phyloP scores from a whole-genome alignment of 2,888 invertebrate genomes.

The Atrina japonica region DNA sequence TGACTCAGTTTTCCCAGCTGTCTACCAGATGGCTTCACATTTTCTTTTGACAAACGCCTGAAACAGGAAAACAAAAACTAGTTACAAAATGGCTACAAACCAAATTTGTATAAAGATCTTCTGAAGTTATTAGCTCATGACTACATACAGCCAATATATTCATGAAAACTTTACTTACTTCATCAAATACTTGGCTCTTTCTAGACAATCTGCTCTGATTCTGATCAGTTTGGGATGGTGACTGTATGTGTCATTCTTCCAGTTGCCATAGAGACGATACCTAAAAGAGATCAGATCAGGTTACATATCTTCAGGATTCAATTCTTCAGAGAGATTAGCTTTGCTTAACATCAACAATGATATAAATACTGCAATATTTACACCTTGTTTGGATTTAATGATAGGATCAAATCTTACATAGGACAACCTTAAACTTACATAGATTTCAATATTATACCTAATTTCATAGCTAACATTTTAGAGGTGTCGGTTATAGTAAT shows the following conservation, averaged over 20 bases:
- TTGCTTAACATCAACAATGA: too few species aligned
- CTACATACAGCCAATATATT: background rate
- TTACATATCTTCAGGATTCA: background rate
- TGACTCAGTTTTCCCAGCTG: slow-evolving; percentile 98
- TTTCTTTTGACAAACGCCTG: slow-evolving; percentile 93
- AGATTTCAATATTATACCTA: too few species aligned
- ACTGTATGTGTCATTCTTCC: slow-evolving; percentile 95
- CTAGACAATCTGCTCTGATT: slow-evolving; percentile 92
- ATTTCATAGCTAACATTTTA: too few species aligned
- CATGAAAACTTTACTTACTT: slow-evolving; percentile 87
- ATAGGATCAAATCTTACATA: too few species aligned
- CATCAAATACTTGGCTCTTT: slow-evolving; percentile 97
- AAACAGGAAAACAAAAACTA: slow-evolving; percentile 30
- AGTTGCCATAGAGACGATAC: slow-evolving; percentile 94
- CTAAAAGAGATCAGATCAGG: slow-evolving; percentile 79
- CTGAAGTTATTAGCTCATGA: background rate
- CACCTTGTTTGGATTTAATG: too few species aligned
- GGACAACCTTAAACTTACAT: too few species aligned
- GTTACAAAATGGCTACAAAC: background rate
- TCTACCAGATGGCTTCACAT: slow-evolving; percentile 97
- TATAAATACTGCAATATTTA: too few species aligned
- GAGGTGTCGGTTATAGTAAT: too few species aligned
- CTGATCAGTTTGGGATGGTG: slow-evolving; percentile 92
- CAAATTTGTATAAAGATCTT: background rate
- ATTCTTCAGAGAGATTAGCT: background rate